Evolutionary conservation across 2,888 invertebrate species (phyloP), one percentile per base, ranked within the genome.

Genomic region (Chorisops tibialis): DNA sequence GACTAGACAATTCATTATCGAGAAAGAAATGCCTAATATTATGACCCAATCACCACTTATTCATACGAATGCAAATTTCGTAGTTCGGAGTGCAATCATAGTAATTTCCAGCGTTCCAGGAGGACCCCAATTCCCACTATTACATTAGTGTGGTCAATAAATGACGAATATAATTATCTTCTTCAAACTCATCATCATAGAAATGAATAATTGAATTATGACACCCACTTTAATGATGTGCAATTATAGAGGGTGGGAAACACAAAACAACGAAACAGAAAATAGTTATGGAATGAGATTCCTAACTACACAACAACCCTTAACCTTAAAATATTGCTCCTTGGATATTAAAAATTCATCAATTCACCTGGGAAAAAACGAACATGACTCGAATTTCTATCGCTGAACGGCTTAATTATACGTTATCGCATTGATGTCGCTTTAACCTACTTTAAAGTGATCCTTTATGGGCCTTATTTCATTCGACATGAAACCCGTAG

Each of bases 371-470:
- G 64, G 61, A 59, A 64, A 61, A 19, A 50, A 49, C 38, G 49
- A 45, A 45, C 19, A 47, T 45, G 58, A 58, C 58, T 41, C 21
- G 30, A 30, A 14, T n/a, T n/a, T n/a, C n/a, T n/a, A n/a, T n/a
- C 16, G 9, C 6, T 5, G 37, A 3, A 51, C 7, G 14, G 6
- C 35, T 54, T 22, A 59, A 59, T 48, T 59, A 48, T 19, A 48
- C 11, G 38, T 1, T 59, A 47, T 35, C 19, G 47, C 21, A 56
- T 61, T 35, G 4, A 49, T 63, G 41, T 60, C 60, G 12, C 35
- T 63, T 19, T 63, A 61, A 58, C 63, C 61, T 54, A 63, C 60
- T 63, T 63, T 64, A 64, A 64, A 63, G 45, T 54, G 18, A 19
- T n/a, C 37, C 35, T 48, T 62, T 30, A 7, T 9, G 9, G 30